Evolutionary conservation across 2,888 invertebrate genomes (phyloP), one percentile per base, ranked within the genome.

Genomic region (Eubasilissa splendida): DNA sequence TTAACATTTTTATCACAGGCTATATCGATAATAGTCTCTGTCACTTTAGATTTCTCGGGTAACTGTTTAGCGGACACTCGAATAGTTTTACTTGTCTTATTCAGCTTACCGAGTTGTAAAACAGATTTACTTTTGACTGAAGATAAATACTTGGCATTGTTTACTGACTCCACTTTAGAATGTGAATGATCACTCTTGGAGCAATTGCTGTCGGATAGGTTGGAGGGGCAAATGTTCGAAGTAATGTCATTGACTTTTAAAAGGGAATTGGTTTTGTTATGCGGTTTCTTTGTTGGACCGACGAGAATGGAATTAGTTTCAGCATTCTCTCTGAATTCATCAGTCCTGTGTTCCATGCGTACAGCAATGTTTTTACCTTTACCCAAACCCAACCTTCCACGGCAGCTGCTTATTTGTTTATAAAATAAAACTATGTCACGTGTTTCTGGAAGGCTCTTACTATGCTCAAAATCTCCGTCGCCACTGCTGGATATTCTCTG

Each of bases 331-430:
- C 42, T 77, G 52, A 73, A 73, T 74, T 77, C 77, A 42, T 80
- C 77, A 4, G 77, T 77, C 33, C 63, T 63, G 22, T 54, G 60
- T 9, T 80, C 80, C 73, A 71, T 77, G 11, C 77, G 79, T 83
- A 85, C 84, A 33, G 85, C 84, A 50, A 85, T 83, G 33, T 85
- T 82, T 82, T 88, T 87, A 3, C 84, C 85, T 80, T 85, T 85
- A 3, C 85, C 86, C 12, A 86, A 76, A 9, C 85, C 86, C 58
- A 84, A 85, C 85, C 85, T 88, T 82, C 82, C 86, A 76, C 76
- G 71, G 42, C 54, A 60, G 50, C 42, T 53, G 22, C 65, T 76
- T n/a, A 76, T 42, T 54, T 68, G 53, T 58, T 74, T 79, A 53
- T 79, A 79, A 52, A 76, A 63, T n/a, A 68, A 50, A 58, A 83